These are phyloP conservation scores for Thalassophryne amazonica DNA, from an alignment of 2,797 vertebrate species.

Conservation along the genomic window DNA sequence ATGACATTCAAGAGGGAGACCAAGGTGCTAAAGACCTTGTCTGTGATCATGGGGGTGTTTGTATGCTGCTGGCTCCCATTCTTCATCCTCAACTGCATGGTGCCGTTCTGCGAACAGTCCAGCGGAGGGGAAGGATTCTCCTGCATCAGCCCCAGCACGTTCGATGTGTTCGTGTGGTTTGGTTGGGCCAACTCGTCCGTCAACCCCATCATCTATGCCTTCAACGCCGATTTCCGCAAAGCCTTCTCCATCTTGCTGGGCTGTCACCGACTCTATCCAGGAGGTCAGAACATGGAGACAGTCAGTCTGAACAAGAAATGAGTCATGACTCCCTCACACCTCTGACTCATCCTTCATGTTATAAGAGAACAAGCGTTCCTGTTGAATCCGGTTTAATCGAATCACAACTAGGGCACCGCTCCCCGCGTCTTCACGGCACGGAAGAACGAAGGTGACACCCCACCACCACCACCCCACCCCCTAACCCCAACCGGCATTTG, in stretches of 20 bases:
- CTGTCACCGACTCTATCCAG: constrained; percentile 91
- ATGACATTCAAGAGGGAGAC: constrained; percentile 97
- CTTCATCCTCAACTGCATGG: constrained; percentile 97
- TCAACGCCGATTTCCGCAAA: constrained; percentile 97
- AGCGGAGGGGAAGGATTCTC: constrained; percentile 80
- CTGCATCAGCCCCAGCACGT: constrained; percentile 94
- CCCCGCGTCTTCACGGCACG: constrained; percentile 32
- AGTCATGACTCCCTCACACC: constrained; percentile 59
- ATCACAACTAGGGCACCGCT: constrained; percentile 28
- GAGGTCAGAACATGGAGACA: constrained; percentile 88
- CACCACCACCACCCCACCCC: too few species aligned
- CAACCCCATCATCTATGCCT: constrained; percentile 99
- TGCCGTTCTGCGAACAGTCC: constrained; percentile 90
- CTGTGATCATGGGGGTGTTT: constrained; percentile 98
- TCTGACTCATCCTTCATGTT: constrained; percentile 62
- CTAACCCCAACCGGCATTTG: too few species aligned
- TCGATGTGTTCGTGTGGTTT: constrained; percentile 97
- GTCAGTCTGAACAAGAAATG: constrained; percentile 95
- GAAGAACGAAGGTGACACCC: constrained; percentile 34
- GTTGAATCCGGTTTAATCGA: constrained; percentile 40
- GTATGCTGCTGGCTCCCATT: constrained; percentile 99
- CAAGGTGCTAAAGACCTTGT: constrained; percentile 96
- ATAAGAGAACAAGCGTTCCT: constrained; percentile 49
- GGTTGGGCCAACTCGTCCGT: constrained; percentile 99
- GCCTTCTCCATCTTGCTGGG: constrained; percentile 95